A percentile compares a stretch with the other conserved stretches of the same genome.
phyloP scores from a whole-genome alignment of 1,140 invertebrate genomes.

The Proctacanthus coquilletti region DNA sequence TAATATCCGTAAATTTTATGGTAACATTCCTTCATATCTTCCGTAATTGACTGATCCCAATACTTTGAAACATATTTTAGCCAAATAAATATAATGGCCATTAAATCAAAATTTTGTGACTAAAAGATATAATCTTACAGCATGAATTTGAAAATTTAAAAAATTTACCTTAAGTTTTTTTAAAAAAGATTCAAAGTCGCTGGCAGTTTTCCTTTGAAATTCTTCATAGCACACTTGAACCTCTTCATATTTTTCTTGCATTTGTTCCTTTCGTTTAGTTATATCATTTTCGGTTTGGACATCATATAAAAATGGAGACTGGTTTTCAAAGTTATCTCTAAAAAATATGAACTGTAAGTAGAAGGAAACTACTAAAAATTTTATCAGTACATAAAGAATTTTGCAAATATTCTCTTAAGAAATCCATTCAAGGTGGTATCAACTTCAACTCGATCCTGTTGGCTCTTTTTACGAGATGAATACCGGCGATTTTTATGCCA shows the following conservation, averaged over 20 bases:
- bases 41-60: conserved; percentile 7
- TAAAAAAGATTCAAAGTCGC: conserved; percentile 6
- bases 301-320: conserved; percentile 5
- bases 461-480: conserved; percentile 42
- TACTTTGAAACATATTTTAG: conserved; percentile 9
- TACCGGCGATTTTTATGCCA: conserved; percentile 52
- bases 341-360: conserved; percentile 1
- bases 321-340: conserved; percentile 7
- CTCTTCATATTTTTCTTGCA: neutral
- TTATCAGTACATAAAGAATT: conserved; percentile 33
- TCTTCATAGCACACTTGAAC: conserved; percentile 1
- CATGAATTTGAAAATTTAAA: conserved; percentile 1
- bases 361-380: neutral
- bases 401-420: conserved; percentile 40
- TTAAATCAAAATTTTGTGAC: conserved; percentile 7
- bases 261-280: neutral
- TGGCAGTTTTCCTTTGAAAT: conserved; percentile 7
- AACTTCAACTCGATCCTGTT: conserved; percentile 36
- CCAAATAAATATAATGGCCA: conserved; percentile 9
- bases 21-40: conserved; percentile 7
- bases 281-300: neutral
- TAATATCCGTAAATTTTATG: conserved; percentile 9
- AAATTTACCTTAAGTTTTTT: conserved; percentile 6
- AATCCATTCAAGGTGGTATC: conserved; percentile 51
- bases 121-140: neutral